Conservation (phyloP, 92 coral and sea anemone genomes). For the Phenganax marumi region DNA sequence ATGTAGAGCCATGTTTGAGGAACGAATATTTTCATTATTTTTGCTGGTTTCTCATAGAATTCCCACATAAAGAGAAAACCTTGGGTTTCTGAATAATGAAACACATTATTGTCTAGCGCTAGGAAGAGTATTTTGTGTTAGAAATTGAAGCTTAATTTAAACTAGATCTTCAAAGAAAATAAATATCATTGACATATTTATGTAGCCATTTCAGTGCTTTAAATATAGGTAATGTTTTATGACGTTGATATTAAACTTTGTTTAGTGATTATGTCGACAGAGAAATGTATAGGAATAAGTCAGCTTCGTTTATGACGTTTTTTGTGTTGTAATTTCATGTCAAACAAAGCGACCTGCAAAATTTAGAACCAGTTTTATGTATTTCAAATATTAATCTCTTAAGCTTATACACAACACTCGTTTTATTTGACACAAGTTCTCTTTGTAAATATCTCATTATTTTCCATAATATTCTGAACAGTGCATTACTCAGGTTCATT, state of each 20-base stretch:
- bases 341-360: slow-evolving; percentile 10
- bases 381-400: slow-evolving; percentile 16
- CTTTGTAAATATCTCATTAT: not conserved
- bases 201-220: slow-evolving; percentile 14
- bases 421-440: not conserved
- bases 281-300: not conserved
- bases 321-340: not conserved
- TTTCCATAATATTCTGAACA: not conserved
- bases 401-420: not conserved
- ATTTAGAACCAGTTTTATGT: not conserved
- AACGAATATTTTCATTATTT: not conserved
- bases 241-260: not conserved
- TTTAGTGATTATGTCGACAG: not conserved
- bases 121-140: not conserved
- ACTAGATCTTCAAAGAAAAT: not conserved
- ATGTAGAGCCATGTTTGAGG: slow-evolving; percentile 1
- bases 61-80: not conserved
- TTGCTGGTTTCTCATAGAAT: not conserved
- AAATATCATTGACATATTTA: slow-evolving; percentile 5
- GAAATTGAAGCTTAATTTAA: not conserved
- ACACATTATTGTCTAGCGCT: not conserved
- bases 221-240: not conserved
- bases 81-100: not conserved
- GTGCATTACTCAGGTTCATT: too few species aligned
- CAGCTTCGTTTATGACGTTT: not conserved